Evolutionary conservation across 2,113 vertebrate species (phyloP), one percentile per base, ranked within the genome.

Genomic region (Notothenia coriiceps): DNA sequence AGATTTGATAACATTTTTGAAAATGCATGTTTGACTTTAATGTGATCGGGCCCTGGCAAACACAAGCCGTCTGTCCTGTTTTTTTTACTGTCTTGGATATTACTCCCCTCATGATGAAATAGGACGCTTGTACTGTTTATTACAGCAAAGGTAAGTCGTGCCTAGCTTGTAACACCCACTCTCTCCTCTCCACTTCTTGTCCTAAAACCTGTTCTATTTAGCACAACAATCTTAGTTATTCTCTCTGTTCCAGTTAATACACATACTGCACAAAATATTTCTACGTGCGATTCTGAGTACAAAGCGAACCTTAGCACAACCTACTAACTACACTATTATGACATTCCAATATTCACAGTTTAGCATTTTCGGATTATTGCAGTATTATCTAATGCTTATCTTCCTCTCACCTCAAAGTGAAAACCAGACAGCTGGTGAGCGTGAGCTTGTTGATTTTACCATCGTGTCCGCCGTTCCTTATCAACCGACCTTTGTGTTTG

Each of bases 361-460:
- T 5, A 33, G 9, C 57, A 29, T 22, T 50, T 52, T 84, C 56
- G 72, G 63, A 67, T 88, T 84, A 82, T 82, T 63, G 63, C 60
- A 15, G 17, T 22, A 61, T 89, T 83, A 88, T 86, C 86, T 68
- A 15, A 18, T 14, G 11, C 71, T 75, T 85, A 88, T 86, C 80
- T 77, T 20, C 17, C 8, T 12, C 43, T 66, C n/a, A 10, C 57
- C 50, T 44, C 54, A 55, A 57, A 74, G 75, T 67, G 44, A 77
- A 87, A 76, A 54, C 22, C 70, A 2, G 75, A 71, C 92, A 93
- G 86, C 82, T 92, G 90, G 61, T 10, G 33, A 77, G 67, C 59
- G 20, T 29, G 56, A 43, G 14, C 40, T 40, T 15, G 65, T 77
- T 60, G 51, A 75, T 47, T 87, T 76, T 44, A 62, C 64, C 51